A percentile compares a stretch with the other conserved stretches of the same genome.
Evolutionary conservation across 92 coral and sea anemone species (phyloP).

Genomic region (Blastomussa wellsi): DNA sequence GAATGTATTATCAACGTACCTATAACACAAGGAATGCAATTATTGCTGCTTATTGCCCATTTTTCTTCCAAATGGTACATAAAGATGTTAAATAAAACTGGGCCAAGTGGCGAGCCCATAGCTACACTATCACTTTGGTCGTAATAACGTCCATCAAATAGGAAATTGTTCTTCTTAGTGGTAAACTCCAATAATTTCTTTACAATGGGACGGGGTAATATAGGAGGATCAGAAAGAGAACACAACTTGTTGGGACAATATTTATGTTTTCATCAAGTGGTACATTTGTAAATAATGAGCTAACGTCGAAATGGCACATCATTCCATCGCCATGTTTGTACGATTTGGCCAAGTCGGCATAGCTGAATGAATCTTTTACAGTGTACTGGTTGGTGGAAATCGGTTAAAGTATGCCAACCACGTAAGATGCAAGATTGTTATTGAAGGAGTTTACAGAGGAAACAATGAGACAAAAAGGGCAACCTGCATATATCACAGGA

Average conservation of each 20-base stretch:
- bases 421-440: too few species aligned
- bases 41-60: too few species aligned
- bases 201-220: background rate
- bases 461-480: too few species aligned
- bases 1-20: too few species aligned
- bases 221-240: background rate
- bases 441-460: too few species aligned
- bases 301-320: background rate
- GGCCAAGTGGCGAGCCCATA: background rate
- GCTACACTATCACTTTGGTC: slow-evolving; percentile 1
- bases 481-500: too few species aligned
- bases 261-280: background rate
- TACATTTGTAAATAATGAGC: background rate
- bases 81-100: slow-evolving; percentile 5
- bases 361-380: background rate
- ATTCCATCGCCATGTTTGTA: background rate
- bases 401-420: too few species aligned
- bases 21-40: too few species aligned
- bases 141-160: background rate
- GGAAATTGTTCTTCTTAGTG: background rate
- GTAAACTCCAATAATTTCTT: background rate
- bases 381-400: too few species aligned
- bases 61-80: background rate
- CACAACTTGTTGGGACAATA: background rate
- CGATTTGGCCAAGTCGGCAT: background rate